Conservation (phyloP, 2,797 vertebrate genomes). For the Hippoglossus hippoglossus region DNA sequence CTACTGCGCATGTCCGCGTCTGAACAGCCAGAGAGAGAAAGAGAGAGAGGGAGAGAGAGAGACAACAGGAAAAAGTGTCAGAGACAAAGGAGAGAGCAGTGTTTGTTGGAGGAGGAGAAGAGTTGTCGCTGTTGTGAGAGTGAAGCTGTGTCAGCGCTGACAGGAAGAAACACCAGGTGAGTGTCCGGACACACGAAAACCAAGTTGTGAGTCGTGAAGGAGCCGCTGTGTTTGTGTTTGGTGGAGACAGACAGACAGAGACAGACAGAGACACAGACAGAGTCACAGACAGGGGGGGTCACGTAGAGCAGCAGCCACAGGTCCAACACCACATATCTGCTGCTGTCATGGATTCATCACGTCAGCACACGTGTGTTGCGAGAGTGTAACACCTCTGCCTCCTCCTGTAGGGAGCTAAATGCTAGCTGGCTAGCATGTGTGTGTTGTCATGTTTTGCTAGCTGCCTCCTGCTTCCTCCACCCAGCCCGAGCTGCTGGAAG, state of each 20-base stretch:
- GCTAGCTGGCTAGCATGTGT: not conserved
- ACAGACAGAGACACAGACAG: too few species aligned
- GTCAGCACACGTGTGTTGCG: not conserved
- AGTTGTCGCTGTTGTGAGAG: not conserved
- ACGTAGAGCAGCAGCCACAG: slow-evolving; percentile 52
- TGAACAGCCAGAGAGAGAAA: slow-evolving; percentile 44
- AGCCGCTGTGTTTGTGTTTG: slow-evolving; percentile 52
- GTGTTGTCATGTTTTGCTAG: slow-evolving; percentile 62
- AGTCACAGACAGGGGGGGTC: slow-evolving; percentile 20
- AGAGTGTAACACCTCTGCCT: not conserved
- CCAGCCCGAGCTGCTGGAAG: slow-evolving; percentile 55
- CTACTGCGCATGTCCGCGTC: slow-evolving; percentile 82
- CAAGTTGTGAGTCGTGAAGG: not conserved
- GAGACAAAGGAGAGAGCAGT: slow-evolving; percentile 81
- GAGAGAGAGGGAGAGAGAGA: slow-evolving; percentile 46
- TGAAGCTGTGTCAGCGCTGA: not conserved
- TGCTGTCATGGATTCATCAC: slow-evolving; percentile 13
- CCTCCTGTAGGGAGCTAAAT: not conserved
- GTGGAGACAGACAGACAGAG: slow-evolving; percentile 27
- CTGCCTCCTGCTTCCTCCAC: slow-evolving; percentile 72
- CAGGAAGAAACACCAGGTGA: not conserved
- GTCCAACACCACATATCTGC: slow-evolving; percentile 22
- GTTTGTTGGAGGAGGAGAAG: slow-evolving; percentile 27
- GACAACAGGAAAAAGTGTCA: slow-evolving; percentile 68
- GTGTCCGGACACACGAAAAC: not conserved